phyloP scores from a whole-genome alignment of 2,113 vertebrate genomes.

The Tenrec ecaudatus region DNA sequence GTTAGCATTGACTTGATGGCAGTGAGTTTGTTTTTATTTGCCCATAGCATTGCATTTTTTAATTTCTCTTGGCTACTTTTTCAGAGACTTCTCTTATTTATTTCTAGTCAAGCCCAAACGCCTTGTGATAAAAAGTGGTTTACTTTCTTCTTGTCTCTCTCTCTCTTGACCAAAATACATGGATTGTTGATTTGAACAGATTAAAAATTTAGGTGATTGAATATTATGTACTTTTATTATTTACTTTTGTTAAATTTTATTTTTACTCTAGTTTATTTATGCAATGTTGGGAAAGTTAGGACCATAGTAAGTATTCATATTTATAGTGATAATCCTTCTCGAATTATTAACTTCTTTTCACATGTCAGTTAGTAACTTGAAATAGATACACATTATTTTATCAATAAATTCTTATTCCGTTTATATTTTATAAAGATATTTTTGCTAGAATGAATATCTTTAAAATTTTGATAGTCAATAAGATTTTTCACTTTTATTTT shows the following conservation, averaged over 20 bases:
- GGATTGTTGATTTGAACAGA: too few relatives aligned
- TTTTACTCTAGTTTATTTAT: not conserved
- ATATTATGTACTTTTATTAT: not conserved
- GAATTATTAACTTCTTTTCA: not conserved
- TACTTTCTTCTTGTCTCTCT: not conserved
- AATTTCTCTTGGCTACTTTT: not conserved
- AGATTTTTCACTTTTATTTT: constrained; percentile 41
- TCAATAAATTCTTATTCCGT: not conserved
- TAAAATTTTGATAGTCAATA: not conserved
- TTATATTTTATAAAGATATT: not conserved
- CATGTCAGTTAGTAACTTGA: not conserved
- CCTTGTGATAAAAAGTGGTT: not conserved
- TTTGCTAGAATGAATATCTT: not conserved
- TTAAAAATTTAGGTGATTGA: too few relatives aligned
- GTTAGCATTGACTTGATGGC: too few relatives aligned
- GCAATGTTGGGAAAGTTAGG: not conserved
- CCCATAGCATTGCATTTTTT: not conserved
- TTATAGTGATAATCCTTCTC: not conserved
- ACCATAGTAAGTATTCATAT: not conserved
- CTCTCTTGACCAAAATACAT: too few relatives aligned
- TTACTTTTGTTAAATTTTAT: not conserved
- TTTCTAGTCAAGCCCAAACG: not conserved
- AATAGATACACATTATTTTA: not conserved
- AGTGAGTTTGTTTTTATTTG: not conserved
- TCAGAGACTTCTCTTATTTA: not conserved